Evolutionary conservation across 2,797 vertebrate species (phyloP).

Genomic region (Carapus acus): DNA sequence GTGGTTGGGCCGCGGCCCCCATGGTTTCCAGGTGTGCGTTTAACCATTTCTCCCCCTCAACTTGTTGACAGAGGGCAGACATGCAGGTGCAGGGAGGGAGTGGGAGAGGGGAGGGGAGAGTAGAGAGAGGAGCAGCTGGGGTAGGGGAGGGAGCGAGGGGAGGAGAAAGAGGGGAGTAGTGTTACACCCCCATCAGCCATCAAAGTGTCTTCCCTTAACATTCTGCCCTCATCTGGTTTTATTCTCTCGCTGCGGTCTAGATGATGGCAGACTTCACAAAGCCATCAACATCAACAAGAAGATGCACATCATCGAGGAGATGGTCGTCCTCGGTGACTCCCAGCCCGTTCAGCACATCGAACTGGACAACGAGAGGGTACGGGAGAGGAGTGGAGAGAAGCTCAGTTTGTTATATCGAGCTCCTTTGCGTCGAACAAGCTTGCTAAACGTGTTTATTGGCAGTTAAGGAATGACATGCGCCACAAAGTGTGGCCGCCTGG

Average conservation of each 20-base stretch:
- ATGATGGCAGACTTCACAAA: slow-evolving; percentile 89
- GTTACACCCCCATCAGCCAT: too few relatives aligned
- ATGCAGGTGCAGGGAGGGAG: too few relatives aligned
- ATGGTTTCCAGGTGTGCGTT: too few relatives aligned
- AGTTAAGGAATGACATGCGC: slow-evolving; percentile 49
- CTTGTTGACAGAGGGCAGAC: too few relatives aligned
- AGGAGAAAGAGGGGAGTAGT: too few relatives aligned
- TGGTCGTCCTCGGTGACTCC: slow-evolving; percentile 74
- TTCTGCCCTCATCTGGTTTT: too few relatives aligned
- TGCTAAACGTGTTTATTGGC: slow-evolving; percentile 45
- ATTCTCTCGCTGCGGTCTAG: slow-evolving; percentile 62
- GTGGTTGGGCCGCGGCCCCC: too few relatives aligned
- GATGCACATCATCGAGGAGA: slow-evolving; percentile 88
- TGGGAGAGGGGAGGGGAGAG: too few relatives aligned
- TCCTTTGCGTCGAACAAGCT: slow-evolving; percentile 22
- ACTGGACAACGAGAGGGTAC: slow-evolving; percentile 80
- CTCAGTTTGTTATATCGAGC: slow-evolving; percentile 2
- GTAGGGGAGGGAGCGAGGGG: too few relatives aligned
- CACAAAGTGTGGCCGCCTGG: slow-evolving; percentile 34
- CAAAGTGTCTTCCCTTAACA: too few relatives aligned
- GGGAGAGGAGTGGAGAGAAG: slow-evolving; percentile 56
- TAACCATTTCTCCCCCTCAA: too few relatives aligned
- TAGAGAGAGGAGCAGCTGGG: too few relatives aligned
- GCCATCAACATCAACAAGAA: slow-evolving; percentile 75
- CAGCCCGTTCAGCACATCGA: slow-evolving; percentile 85